A percentile compares a stretch with the other conserved stretches of the same genome.
These are phyloP conservation scores for Conus ventricosus DNA, from an alignment of 1,140 invertebrate genomes.

Conservation along the genomic window DNA sequence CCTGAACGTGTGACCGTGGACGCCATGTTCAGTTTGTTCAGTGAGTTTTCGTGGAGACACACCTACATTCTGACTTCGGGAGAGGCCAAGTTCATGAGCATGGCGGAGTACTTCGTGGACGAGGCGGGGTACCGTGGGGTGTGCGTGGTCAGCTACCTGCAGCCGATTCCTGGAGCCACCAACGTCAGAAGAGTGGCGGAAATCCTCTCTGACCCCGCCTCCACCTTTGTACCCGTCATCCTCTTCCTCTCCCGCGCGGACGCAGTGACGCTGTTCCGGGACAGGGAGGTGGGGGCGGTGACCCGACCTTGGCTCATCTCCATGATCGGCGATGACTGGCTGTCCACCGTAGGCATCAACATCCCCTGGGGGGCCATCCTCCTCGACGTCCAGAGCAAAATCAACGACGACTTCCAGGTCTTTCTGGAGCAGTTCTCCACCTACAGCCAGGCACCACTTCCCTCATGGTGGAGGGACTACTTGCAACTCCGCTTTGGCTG, in stretches of 20 bases:
- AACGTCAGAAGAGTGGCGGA: constrained; percentile 7
- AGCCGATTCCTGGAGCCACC: constrained; percentile 16
- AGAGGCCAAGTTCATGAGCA: constrained; percentile 5
- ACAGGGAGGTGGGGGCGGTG: constrained; percentile 35
- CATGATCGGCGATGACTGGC: constrained; percentile 53
- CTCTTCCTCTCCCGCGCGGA: constrained; percentile 46
- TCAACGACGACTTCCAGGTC: constrained; percentile 50
- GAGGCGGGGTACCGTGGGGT: constrained; percentile 38
- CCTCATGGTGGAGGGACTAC: constrained; percentile 36
- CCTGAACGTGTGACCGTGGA: neutral
- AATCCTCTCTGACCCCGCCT: neutral
- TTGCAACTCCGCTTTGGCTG: constrained; percentile 26
- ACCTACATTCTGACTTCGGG: constrained; percentile 40
- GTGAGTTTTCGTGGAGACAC: constrained; percentile 41
- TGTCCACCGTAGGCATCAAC: constrained; percentile 37
- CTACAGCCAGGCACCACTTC: neutral
- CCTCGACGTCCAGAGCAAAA: constrained; percentile 48
- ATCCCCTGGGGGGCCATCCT: constrained; percentile 57
- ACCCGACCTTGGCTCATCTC: constrained; percentile 54
- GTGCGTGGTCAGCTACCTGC: constrained; percentile 40
- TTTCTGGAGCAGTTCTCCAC: constrained; percentile 38
- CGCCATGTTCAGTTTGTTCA: constrained; percentile 38
- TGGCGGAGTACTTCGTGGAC: constrained; percentile 36
- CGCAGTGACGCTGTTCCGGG: constrained; percentile 49
- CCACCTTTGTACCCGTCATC: constrained; percentile 37